phyloP scores from a whole-genome alignment of 1,140 invertebrate species.

The Euschistus heros region DNA sequence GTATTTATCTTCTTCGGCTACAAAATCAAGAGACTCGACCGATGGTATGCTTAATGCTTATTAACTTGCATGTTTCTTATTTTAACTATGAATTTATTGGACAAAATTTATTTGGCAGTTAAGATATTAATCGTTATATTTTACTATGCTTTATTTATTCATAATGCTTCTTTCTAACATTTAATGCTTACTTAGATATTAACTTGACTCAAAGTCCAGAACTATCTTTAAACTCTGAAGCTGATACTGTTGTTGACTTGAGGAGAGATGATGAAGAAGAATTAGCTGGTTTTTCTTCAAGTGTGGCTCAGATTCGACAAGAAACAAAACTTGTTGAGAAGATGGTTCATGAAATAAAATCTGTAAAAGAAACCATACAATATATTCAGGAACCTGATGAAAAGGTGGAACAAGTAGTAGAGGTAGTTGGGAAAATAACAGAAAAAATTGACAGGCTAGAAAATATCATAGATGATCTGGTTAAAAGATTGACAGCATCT shows the following conservation, averaged over 20 bases:
- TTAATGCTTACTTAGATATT: conserved; percentile 4
- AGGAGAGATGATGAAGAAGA: conserved; percentile 6
- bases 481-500: conserved; percentile 8
- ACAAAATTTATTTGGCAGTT: too few species aligned
- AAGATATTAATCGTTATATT: conserved; percentile 6
- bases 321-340: conserved; percentile 21
- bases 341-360: conserved; percentile 17
- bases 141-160: not conserved
- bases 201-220: conserved; percentile 15
- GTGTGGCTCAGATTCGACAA: conserved; percentile 5
- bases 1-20: too few species aligned
- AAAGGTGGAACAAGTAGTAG: conserved; percentile 21
- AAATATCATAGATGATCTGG: conserved; percentile 20
- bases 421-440: conserved; percentile 19
- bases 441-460: conserved; percentile 23
- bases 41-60: too few species aligned
- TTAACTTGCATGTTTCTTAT: too few species aligned
- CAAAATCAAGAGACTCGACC: too few species aligned
- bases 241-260: conserved; percentile 20
- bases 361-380: conserved; percentile 14
- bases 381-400: conserved; percentile 9
- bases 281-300: not conserved
- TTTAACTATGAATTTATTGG: too few species aligned
- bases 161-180: conserved; percentile 14
- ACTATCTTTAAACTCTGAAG: conserved; percentile 10